phyloP scores from a whole-genome alignment of 23 tunicate species.

The Oikopleura albicans region DNA sequence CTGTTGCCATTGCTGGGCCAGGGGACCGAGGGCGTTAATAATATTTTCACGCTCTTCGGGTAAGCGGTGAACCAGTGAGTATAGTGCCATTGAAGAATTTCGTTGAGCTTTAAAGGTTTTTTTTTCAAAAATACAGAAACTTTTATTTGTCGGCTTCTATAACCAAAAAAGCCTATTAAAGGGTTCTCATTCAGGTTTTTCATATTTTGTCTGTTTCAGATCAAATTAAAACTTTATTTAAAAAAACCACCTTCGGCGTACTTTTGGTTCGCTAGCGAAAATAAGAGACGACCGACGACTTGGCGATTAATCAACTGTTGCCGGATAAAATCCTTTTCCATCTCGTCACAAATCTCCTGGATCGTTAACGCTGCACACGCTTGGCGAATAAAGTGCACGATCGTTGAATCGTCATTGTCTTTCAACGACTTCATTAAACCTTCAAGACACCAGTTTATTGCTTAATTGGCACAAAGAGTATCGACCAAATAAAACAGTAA shows the following conservation, averaged over 20 bases:
- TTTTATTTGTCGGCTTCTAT: too few relatives aligned
- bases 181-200: too few relatives aligned
- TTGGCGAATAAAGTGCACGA: not conserved
- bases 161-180: too few relatives aligned
- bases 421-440: not conserved
- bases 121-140: too few relatives aligned
- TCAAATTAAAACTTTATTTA: not conserved
- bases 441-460: too few relatives aligned
- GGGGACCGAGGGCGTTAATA: not conserved
- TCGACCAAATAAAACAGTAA: too few relatives aligned
- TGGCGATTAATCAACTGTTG: not conserved
- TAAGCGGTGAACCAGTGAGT: not conserved
- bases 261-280: not conserved
- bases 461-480: too few relatives aligned
- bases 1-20: not conserved
- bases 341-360: not conserved
- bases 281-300: not conserved
- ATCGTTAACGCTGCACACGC: not conserved
- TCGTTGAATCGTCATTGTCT: not conserved
- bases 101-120: too few relatives aligned
- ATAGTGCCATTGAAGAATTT: not conserved
- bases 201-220: not conserved
- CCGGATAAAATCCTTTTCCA: not conserved
- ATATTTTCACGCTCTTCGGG: not conserved
- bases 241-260: too few relatives aligned